Percentiles rank a stretch among this genome's conserved stretches.
phyloP scores from a whole-genome alignment of 2,888 invertebrate species.

The Xanthia togata region DNA sequence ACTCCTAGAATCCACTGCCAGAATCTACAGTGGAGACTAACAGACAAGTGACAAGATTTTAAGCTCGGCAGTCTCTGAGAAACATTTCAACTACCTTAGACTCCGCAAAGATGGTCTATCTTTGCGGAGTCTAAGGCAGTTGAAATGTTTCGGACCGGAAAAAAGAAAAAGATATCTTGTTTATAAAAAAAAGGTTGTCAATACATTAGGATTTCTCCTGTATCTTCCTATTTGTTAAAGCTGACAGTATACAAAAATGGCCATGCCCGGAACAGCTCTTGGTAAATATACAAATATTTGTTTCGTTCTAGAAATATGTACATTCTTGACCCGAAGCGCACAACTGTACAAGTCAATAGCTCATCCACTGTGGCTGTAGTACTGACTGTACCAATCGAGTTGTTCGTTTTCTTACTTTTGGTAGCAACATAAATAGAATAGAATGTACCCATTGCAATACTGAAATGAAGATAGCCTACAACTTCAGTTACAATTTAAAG shows the following conservation, averaged over 20 bases:
- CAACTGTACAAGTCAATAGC: conserved; percentile 2
- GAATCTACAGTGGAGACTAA: neutral
- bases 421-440: too few species aligned
- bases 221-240: neutral
- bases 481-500: too few species aligned
- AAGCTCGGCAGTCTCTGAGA: neutral
- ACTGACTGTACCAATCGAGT: neutral
- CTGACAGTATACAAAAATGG: neutral
- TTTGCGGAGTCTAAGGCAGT: too few species aligned
- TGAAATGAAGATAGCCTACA: too few species aligned
- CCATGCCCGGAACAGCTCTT: neutral
- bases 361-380: neutral
- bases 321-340: conserved; percentile 22
- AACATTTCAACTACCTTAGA: neutral
- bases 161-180: neutral
- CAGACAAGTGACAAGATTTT: neutral
- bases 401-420: neutral
- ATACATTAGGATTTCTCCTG: neutral
- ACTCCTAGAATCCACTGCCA: neutral
- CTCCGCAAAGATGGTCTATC: neutral
- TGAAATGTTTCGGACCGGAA: too few species aligned
- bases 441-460: too few species aligned
- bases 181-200: too few species aligned
- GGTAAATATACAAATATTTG: conserved; percentile 5
- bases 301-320: conserved; percentile 15